A percentile compares a stretch with the other conserved stretches of the same genome.
Conservation (phyloP, 2,888 invertebrate genomes). For the Tipula lateralis region DNA sequence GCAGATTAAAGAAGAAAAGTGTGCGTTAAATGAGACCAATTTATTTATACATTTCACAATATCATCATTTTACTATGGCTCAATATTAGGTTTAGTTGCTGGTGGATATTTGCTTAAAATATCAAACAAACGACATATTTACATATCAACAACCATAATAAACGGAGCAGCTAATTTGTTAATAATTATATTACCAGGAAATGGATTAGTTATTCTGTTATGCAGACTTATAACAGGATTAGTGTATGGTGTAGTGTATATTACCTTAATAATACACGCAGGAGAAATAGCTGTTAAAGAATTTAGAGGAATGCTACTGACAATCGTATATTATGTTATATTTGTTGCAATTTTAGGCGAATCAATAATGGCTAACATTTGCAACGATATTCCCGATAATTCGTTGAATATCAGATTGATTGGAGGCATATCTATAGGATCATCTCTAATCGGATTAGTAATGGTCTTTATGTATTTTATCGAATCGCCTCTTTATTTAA, state of each 20-base stretch:
- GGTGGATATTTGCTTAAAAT: not conserved
- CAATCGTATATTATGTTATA: constrained; percentile 30
- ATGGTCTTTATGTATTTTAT: constrained; percentile 27
- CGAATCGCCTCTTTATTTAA: constrained; percentile 33
- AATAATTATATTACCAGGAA: constrained; percentile 26
- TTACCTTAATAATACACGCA: constrained; percentile 32
- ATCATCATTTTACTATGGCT: constrained; percentile 31
- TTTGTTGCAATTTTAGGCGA: not conserved
- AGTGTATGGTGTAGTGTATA: constrained; percentile 32
- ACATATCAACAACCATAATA: constrained; percentile 31
- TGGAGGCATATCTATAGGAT: constrained; percentile 31
- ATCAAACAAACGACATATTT: constrained; percentile 31
- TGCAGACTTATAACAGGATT: constrained; percentile 32
- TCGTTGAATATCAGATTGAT: constrained; percentile 29
- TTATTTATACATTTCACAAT: constrained; percentile 30
- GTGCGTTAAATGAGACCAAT: constrained; percentile 25
- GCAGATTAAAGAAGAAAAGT: constrained; percentile 12
- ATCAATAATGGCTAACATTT: not conserved
- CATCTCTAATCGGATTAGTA: constrained; percentile 27
- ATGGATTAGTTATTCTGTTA: constrained; percentile 15
- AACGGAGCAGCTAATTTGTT: not conserved
- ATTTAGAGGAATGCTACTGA: constrained; percentile 31
- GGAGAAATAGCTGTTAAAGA: constrained; percentile 32
- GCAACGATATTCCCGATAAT: not conserved
- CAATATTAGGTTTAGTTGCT: constrained; percentile 31